Evolutionary conservation across 2,113 vertebrate genomes (phyloP), one percentile per base, ranked within the genome.

Genomic region (Castor canadensis): DNA sequence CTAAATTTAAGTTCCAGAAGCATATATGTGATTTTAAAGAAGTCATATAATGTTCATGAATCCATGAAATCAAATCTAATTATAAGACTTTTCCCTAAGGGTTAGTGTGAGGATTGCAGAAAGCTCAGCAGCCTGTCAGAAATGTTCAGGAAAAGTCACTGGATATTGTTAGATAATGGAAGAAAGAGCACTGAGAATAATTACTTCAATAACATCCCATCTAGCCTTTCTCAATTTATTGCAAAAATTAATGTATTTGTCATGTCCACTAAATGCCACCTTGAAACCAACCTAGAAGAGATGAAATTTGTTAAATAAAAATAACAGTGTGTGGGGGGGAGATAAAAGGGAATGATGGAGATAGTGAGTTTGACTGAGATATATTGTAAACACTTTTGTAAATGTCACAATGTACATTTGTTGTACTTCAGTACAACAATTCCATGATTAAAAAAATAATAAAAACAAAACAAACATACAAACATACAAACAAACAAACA

Each of bases 231-330:
- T 32, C 20, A 16, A 71, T 52, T 58, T 40, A 76, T 58, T 54
- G 82, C 47, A 84, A 89, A 80, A 92, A 64, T 82, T 69, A 87
- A 22, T 66, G 64, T 22, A 32, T 83, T 86, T 77, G 86, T 89
- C 45, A 67, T 73, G 49, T 90, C 40, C 40, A 47, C 81, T 52
- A 72, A 96, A 71, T 62, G 38, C 22, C 72, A 47, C 32, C 49
- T 87, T 83, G 69, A 87, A 13, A 43, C 32, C 28, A 79, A 7
- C 30, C 66, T 7, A 24, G 60, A 26, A 64, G 8, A 94, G n/a
- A 43, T 4, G 20, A 30, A 87, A 85, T 30, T 60, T 24, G 77
- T 69, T 89, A 62, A 84, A 69, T 67, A 71, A 62, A 91, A 81
- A 32, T 20, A 24, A 19, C n/a, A n/a, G n/a, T n/a, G n/a, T n/a